Conservation (phyloP, 2,797 vertebrate species). For the Caiman crocodilus region DNA sequence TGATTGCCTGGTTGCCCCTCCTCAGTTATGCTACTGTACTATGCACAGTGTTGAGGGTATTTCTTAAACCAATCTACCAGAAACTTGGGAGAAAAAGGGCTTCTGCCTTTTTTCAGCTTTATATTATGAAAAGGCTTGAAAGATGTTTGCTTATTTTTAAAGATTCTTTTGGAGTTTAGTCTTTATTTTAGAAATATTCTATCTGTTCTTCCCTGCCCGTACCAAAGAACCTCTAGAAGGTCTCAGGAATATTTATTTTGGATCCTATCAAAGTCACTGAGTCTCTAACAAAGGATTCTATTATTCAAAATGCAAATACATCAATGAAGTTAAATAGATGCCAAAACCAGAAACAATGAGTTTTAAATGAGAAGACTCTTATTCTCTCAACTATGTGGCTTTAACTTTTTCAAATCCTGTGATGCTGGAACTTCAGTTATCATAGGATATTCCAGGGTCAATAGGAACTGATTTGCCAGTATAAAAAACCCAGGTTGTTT, state of each 20-base stretch:
- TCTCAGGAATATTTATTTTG: not conserved
- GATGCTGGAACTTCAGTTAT: not conserved
- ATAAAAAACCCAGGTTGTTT: not conserved
- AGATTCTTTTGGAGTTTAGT: not conserved
- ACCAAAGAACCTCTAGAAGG: not conserved
- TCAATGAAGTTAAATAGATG: not conserved
- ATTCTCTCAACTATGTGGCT: not conserved
- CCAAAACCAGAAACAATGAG: rapidly evolving
- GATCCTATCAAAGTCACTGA: not conserved
- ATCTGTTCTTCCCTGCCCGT: not conserved
- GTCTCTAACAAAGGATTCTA: not conserved
- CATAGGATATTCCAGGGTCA: rapidly evolving
- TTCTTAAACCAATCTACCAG: not conserved
- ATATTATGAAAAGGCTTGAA: not conserved
- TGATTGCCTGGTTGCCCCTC: too few relatives aligned
- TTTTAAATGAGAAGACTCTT: not conserved
- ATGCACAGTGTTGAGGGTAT: not conserved
- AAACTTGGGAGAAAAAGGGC: not conserved
- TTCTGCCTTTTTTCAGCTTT: not conserved
- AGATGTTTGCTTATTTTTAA: not conserved
- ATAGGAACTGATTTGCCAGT: not conserved
- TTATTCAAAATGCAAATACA: not conserved
- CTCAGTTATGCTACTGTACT: too few relatives aligned
- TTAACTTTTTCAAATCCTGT: not conserved
- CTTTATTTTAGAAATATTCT: not conserved